A percentile compares a stretch with the other conserved stretches of the same genome.
Evolutionary conservation across 2,113 vertebrate genomes (phyloP).

Genomic region (Theropithecus gelada): DNA sequence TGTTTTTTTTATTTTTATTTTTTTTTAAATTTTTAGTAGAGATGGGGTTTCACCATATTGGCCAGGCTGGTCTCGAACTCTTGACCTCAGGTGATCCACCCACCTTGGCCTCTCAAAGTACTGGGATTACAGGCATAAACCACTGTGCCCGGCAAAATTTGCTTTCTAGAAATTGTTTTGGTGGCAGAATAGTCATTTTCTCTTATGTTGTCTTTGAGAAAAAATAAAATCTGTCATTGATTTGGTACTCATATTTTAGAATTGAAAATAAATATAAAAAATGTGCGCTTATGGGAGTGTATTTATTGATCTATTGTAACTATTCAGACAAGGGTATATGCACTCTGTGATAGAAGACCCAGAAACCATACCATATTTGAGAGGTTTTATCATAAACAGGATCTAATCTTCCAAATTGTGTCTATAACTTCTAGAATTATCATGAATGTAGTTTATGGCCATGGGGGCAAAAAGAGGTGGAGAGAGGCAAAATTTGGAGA

Average conservation of each 20-base stretch:
- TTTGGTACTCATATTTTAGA: background rate
- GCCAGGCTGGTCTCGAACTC: no score
- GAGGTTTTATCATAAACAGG: background rate
- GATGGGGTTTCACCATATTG: no score
- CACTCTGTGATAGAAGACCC: background rate
- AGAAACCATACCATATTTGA: background rate
- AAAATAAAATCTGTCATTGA: background rate
- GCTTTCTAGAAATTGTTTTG: background rate
- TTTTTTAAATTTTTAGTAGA: no score
- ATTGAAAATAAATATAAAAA: background rate
- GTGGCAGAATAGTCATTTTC: background rate
- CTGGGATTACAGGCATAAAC: no score
- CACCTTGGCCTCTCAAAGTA: no score
- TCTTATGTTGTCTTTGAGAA: background rate
- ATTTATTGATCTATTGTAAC: background rate
- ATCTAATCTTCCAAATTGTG: background rate
- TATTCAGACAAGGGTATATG: background rate
- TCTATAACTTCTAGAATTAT: background rate
- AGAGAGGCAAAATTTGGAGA: background rate
- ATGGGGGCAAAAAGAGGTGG: background rate
- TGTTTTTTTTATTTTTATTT: no score
- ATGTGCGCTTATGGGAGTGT: accelerated
- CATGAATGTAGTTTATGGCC: background rate
- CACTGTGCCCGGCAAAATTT: background rate
- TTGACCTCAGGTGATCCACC: no score